These are phyloP conservation scores for Sisor rabdophorus DNA, from an alignment of 2,113 vertebrate genomes.

Conservation along the genomic window DNA sequence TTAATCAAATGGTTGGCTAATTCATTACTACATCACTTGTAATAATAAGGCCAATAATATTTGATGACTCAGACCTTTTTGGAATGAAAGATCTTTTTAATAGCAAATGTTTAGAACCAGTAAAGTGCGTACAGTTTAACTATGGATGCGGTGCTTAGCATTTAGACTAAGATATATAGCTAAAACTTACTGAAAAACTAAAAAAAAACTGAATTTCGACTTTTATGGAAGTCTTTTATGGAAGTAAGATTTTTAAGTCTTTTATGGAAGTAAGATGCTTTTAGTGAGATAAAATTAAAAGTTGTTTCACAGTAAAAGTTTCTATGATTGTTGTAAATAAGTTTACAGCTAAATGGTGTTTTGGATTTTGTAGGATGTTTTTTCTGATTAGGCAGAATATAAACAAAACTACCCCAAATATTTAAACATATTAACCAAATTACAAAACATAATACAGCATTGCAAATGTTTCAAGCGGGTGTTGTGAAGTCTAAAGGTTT, in stretches of 20 bases:
- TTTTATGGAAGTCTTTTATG: no score
- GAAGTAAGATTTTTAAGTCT: no score
- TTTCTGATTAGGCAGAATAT: neutral
- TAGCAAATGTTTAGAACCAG: neutral
- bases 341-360: neutral
- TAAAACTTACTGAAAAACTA: no score
- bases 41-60: constrained; percentile 14
- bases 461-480: no score
- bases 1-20: neutral
- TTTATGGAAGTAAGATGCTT: no score
- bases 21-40: constrained; percentile 12
- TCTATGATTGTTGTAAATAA: no score
- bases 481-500: no score
- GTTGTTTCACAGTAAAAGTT: no score
- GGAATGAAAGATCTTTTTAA: neutral
- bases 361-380: neutral
- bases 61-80: constrained; percentile 8
- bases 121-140: neutral
- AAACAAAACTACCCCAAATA: no score
- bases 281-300: no score
- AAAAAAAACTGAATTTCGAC: no score
- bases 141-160: neutral
- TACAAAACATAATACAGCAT: no score
- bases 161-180: neutral
- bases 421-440: neutral